Evolutionary conservation across 2,888 invertebrate species (phyloP), one percentile per base, ranked within the genome.

Genomic region (Vesta saturnalis): DNA sequence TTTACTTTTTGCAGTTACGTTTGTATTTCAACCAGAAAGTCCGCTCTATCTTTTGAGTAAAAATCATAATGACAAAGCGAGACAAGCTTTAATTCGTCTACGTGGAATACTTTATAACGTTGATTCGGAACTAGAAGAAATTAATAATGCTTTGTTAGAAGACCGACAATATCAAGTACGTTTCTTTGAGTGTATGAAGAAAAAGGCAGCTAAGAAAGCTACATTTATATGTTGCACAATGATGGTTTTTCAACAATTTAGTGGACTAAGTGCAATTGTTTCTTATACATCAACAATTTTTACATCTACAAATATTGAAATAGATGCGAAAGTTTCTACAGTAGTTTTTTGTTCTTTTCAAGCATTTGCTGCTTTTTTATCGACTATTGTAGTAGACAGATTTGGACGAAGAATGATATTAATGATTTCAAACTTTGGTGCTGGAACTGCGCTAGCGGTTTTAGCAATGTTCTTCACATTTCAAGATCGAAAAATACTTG

Each of bases 1-100:
- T 0, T 78, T 94, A 1, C 73, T 93, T 5, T 92, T 94, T 76
- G 89, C 90, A 0, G 71, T 86, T 0, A 83, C 91, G 3, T 92
- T 95, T 82, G 86, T 90, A 73, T 30, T 30, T 30, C 30, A 6
- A 30, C 6, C 5, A 6, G 30, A 30, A 30, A 6, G 6, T 6
- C 30, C 30, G 5, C 5, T 10, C 6, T 30, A 6, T 30, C 5
- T 6, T 6, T 6, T 30, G 10, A 30, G 5, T 5, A 30, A 30
- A 30, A 30, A 30, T 10, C 6, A 30, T 30, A 6, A 6, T 10
- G 30, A 30, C 10, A 30, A 10, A 6, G 30, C 30, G 6, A 30
- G 30, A 30, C 5, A 30, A 30, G 10, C 10, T 6, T 30, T 30
- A 30, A 6, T 30, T 5, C 30, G 30, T 6, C 10, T 30, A 10